phyloP scores from a whole-genome alignment of 2,113 vertebrate genomes.

The Drymodes brunneopygia region DNA sequence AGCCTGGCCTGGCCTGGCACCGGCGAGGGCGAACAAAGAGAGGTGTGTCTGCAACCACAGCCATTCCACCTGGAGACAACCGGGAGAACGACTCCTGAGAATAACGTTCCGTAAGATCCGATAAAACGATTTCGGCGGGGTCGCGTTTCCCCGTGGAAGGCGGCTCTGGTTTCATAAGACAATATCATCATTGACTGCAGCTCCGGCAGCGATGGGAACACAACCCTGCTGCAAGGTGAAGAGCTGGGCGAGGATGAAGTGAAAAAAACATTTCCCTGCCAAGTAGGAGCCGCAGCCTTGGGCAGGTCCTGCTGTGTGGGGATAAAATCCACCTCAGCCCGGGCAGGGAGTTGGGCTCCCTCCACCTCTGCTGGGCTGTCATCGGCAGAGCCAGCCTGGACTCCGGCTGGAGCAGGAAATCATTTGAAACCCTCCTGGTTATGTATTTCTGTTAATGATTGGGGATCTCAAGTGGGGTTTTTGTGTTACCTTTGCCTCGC shows the following conservation, averaged over 20 bases:
- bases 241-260: slow-evolving; percentile 5
- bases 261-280: slow-evolving; percentile 17
- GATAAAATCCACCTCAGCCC: background rate
- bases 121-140: slow-evolving; percentile 15
- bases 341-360: background rate
- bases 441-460: slow-evolving; percentile 68
- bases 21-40: slow-evolving; percentile 47
- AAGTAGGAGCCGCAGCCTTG: background rate
- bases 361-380: background rate
- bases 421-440: background rate
- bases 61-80: slow-evolving; percentile 57
- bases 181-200: slow-evolving; percentile 49
- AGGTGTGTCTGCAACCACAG: slow-evolving; percentile 61
- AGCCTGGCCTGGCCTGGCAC: slow-evolving; percentile 42
- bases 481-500: slow-evolving; percentile 41
- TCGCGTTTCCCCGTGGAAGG: slow-evolving; percentile 35
- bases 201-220: slow-evolving; percentile 2
- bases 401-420: slow-evolving; percentile 47
- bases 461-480: slow-evolving; percentile 60
- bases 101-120: slow-evolving; percentile 37
- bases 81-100: background rate
- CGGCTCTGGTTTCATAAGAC: slow-evolving; percentile 53
- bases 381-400: background rate
- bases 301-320: background rate
- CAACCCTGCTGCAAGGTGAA: background rate